These are phyloP conservation scores for Neogale vison DNA, from an alignment of 2,113 vertebrate species.

Conservation along the genomic window DNA sequence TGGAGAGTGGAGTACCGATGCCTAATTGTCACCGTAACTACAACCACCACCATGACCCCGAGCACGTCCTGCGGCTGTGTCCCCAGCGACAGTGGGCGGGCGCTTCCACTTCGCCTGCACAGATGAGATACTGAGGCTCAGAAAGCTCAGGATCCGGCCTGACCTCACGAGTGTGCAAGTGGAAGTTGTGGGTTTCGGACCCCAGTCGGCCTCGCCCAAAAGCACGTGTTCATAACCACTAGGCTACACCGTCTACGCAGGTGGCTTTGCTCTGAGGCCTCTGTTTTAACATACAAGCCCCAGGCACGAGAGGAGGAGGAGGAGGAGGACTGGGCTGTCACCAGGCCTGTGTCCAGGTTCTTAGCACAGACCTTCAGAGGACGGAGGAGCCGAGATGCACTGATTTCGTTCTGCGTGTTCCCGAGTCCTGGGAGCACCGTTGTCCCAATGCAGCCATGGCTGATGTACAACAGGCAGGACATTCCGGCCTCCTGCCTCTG, in stretches of 20 bases:
- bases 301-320: not conserved
- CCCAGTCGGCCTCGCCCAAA: not conserved
- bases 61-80: not conserved
- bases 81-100: accelerated
- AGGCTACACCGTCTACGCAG: accelerated
- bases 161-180: accelerated
- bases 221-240: accelerated
- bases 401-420: not conserved
- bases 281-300: not conserved
- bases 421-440: too few species aligned
- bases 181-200: not conserved
- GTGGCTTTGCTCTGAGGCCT: accelerated
- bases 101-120: not conserved
- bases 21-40: accelerated
- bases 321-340: too few species aligned
- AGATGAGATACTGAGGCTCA: not conserved
- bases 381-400: not conserved
- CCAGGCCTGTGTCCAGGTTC: not conserved
- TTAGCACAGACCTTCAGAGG: not conserved
- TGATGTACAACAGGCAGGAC: not conserved
- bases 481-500: not conserved
- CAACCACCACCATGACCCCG: not conserved
- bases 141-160: not conserved
- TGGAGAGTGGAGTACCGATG: accelerated
- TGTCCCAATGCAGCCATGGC: not conserved